Conservation (phyloP, 2,113 vertebrate genomes). For the Alaudala cheleensis region DNA sequence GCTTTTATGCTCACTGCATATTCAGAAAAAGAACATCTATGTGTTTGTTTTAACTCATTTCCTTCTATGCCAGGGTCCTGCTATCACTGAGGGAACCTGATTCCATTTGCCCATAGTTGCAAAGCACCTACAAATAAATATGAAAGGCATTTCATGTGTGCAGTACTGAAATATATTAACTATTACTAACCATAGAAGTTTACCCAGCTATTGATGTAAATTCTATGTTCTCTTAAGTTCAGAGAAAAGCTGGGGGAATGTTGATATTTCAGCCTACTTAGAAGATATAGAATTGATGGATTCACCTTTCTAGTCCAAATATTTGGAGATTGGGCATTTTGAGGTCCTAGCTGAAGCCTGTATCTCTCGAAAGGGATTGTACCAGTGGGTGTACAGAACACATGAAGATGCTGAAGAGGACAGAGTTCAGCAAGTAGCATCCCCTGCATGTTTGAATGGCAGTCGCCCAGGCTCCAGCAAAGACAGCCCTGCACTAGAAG, state of each 20-base stretch:
- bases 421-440: constrained; percentile 66
- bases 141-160: not conserved
- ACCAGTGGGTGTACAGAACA: constrained; percentile 90
- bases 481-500: constrained; percentile 6
- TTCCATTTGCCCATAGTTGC: not conserved
- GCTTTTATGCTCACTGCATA: not conserved
- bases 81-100: not conserved
- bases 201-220: not conserved
- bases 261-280: not conserved
- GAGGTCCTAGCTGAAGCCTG: not conserved
- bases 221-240: not conserved
- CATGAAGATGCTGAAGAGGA: constrained; percentile 90
- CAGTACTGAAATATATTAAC: not conserved
- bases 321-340: not conserved
- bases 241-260: not conserved
- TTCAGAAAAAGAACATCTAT: not conserved
- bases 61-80: not conserved
- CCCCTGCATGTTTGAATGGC: constrained; percentile 54
- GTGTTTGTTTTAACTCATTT: not conserved
- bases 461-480: not conserved
- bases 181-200: not conserved
- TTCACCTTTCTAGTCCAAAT: not conserved
- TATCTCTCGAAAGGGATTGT: constrained; percentile 72
- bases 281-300: not conserved
- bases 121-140: not conserved